Evolutionary conservation across 1,140 invertebrate genomes (phyloP).

Genomic region (Caenorhabditis tropicalis): DNA sequence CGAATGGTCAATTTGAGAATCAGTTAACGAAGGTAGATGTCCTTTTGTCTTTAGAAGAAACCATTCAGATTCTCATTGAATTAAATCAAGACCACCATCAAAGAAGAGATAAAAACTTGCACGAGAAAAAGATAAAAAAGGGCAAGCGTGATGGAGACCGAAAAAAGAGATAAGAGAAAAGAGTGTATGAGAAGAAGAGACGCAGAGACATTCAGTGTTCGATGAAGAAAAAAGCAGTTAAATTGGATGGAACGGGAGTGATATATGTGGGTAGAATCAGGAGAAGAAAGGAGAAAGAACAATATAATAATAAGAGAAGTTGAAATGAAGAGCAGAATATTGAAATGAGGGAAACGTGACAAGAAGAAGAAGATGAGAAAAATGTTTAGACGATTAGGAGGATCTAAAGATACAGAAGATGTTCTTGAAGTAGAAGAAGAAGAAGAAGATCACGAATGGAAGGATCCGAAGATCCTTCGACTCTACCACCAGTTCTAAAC

Average conservation of each 20-base stretch:
- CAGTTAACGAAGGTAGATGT: too few relatives aligned
- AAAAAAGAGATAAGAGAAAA: not conserved
- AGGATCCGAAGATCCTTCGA: not conserved
- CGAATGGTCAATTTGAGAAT: too few relatives aligned
- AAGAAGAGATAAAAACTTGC: not conserved
- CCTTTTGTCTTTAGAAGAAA: too few relatives aligned
- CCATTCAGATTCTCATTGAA: not conserved
- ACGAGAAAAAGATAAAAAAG: not conserved
- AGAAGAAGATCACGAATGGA: not conserved
- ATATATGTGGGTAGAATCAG: not conserved
- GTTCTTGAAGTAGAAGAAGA: not conserved
- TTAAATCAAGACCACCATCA: too few relatives aligned
- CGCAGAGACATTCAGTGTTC: not conserved
- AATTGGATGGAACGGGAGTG: slow-evolving; percentile 8
- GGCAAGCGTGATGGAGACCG: not conserved
- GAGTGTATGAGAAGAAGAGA: slow-evolving; percentile 19
- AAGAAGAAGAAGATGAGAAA: not conserved
- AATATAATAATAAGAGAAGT: not conserved
- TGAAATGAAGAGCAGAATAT: not conserved
- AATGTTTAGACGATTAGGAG: not conserved
- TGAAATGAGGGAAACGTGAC: not conserved
- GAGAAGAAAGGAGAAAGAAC: not conserved
- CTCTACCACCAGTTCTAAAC: not conserved
- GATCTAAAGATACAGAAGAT: not conserved
- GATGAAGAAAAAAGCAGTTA: not conserved